Evolutionary conservation across 2,888 invertebrate species (phyloP).

Genomic region (Cryptosula pallasiana): DNA sequence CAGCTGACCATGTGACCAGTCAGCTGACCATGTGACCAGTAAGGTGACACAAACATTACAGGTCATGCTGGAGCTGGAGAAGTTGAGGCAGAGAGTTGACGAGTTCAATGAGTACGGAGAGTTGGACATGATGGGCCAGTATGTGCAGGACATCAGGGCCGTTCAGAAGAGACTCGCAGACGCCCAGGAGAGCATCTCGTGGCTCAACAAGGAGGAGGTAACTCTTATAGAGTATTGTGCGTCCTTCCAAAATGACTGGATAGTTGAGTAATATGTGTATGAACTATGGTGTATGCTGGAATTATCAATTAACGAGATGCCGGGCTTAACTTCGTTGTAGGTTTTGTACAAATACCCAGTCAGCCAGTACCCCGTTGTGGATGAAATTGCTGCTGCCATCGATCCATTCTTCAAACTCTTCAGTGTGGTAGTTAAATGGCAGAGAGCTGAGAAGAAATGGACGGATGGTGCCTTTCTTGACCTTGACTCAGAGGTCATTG

Average conservation of each 20-base stretch:
- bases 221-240: too few relatives aligned
- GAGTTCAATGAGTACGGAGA: conserved; percentile 80
- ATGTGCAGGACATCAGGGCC: conserved; percentile 68
- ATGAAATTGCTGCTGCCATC: conserved; percentile 64
- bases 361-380: conserved; percentile 70
- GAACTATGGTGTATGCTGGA: too few relatives aligned
- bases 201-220: conserved; percentile 70
- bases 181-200: conserved; percentile 69
- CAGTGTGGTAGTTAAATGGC: conserved; percentile 66
- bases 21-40: too few relatives aligned
- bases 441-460: conserved; percentile 75
- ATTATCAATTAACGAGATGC: too few relatives aligned
- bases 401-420: conserved; percentile 60
- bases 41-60: too few relatives aligned
- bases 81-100: conserved; percentile 69
- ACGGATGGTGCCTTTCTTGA: conserved; percentile 88
- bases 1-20: too few relatives aligned
- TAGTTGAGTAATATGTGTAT: too few relatives aligned
- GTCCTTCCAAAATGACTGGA: too few relatives aligned
- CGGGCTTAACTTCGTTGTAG: conserved; percentile 55
- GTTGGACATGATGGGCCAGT: conserved; percentile 69
- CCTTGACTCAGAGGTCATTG: conserved; percentile 71
- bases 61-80: conserved; percentile 63
- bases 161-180: conserved; percentile 70
- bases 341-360: conserved; percentile 74